phyloP scores from a whole-genome alignment of 2,888 invertebrate genomes.

The Aspidapion aeneum region DNA sequence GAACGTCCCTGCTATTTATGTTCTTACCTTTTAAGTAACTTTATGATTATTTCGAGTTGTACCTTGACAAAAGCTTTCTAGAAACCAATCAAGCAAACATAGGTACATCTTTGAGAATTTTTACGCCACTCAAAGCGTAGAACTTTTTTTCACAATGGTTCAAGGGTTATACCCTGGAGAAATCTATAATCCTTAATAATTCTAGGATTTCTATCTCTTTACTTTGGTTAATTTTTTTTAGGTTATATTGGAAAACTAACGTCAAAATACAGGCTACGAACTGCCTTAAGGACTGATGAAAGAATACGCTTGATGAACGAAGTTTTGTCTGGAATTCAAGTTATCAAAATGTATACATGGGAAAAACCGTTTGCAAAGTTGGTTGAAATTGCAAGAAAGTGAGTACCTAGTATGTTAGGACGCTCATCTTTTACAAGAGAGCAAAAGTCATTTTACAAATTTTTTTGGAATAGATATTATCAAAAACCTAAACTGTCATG shows the following conservation, averaged over 20 bases:
- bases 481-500: too few species aligned
- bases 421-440: too few species aligned
- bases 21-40: too few species aligned
- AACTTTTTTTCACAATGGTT: neutral
- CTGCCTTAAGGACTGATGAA: conserved; percentile 78
- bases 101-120: too few species aligned
- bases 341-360: conserved; percentile 97
- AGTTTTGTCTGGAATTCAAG: conserved; percentile 81
- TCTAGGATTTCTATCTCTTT: neutral
- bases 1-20: too few species aligned
- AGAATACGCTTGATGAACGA: conserved; percentile 87
- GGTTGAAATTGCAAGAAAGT: conserved; percentile 61
- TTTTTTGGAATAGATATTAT: too few species aligned
- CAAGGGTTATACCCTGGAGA: neutral
- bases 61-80: too few species aligned
- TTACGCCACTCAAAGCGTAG: too few species aligned
- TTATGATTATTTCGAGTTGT: too few species aligned
- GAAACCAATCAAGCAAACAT: too few species aligned
- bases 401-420: too few species aligned
- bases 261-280: conserved; percentile 68
- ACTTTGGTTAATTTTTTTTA: conserved; percentile 29
- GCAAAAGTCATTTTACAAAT: too few species aligned
- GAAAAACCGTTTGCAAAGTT: conserved; percentile 82
- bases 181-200: conserved; percentile 1
- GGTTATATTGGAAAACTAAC: conserved; percentile 64